phyloP scores from a whole-genome alignment of 2,797 vertebrate genomes.

The Gadopsis marmoratus region DNA sequence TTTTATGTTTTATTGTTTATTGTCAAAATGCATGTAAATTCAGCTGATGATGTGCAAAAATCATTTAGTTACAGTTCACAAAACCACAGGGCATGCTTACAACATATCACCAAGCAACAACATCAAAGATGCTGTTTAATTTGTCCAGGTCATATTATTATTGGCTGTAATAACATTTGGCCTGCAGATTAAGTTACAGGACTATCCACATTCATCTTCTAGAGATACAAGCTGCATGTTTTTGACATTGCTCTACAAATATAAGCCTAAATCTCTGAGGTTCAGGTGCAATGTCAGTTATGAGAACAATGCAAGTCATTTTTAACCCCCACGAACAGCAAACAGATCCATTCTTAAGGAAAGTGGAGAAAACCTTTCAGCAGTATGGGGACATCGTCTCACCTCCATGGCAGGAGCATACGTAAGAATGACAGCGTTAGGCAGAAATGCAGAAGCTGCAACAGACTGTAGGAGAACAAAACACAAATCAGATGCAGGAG shows the following conservation, averaged over 20 bases:
- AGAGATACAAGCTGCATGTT: not conserved
- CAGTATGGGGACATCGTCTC: not conserved
- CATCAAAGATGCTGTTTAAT: slow-evolving; percentile 13
- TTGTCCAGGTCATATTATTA: not conserved
- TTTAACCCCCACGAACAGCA: slow-evolving; percentile 15
- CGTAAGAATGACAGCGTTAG: not conserved
- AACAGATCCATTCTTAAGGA: not conserved
- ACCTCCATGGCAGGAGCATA: slow-evolving; percentile 16
- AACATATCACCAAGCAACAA: slow-evolving; percentile 11
- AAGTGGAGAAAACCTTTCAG: not conserved
- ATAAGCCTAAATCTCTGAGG: not conserved
- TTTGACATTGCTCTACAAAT: slow-evolving; percentile 11
- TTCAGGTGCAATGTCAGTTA: not conserved
- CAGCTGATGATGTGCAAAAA: not conserved
- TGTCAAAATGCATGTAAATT: slow-evolving; percentile 6
- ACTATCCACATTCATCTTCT: not conserved
- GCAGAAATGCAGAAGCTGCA: slow-evolving; percentile 4
- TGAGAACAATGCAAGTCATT: not conserved
- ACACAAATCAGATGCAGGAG: not conserved
- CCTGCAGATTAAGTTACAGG: not conserved
- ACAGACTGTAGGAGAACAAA: not conserved
- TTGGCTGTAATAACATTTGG: not conserved
- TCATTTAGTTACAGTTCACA: slow-evolving; percentile 1
- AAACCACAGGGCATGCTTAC: slow-evolving; percentile 8
- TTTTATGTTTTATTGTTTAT: slow-evolving; percentile 26